Conservation (phyloP, 1,140 invertebrate species). For the Nautilus pompilius region DNA sequence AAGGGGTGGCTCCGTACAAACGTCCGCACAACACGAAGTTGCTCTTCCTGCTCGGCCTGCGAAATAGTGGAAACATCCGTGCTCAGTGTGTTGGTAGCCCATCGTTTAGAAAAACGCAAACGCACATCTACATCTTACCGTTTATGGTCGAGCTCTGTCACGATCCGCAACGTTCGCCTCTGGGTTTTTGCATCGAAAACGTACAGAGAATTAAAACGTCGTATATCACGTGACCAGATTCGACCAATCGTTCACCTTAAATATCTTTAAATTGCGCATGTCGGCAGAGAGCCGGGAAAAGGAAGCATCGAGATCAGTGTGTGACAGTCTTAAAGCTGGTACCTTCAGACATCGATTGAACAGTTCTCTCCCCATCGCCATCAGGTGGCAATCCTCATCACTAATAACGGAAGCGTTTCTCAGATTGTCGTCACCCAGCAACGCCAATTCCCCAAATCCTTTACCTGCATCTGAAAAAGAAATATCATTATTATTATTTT, state of each 20-base stretch:
- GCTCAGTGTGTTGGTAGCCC: too few species aligned
- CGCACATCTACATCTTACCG: too few species aligned
- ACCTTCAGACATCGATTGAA: conserved; percentile 49
- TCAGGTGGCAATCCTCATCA: conserved; percentile 40
- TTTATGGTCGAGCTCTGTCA: background rate
- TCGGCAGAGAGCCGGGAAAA: too few species aligned
- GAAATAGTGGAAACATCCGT: too few species aligned
- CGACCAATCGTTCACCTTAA: too few species aligned
- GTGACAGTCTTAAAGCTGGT: background rate
- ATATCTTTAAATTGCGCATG: too few species aligned
- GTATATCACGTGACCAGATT: too few species aligned
- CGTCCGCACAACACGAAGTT: conserved; percentile 31
- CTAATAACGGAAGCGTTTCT: conserved; percentile 47
- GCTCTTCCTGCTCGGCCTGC: conserved; percentile 38
- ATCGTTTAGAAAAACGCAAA: too few species aligned
- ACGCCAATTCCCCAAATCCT: conserved; percentile 49
- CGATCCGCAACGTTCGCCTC: background rate
- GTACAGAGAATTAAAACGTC: background rate
- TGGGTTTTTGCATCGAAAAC: background rate
- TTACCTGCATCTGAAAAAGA: conserved; percentile 33
- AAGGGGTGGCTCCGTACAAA: conserved; percentile 46
- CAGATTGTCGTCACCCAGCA: conserved; percentile 41
- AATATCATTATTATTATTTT: too few species aligned
- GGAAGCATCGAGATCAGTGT: too few species aligned
- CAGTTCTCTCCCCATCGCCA: conserved; percentile 44